Evolutionary conservation across 2,888 invertebrate species (phyloP), one percentile per base, ranked within the genome.

Genomic region (Dynastes maya): DNA sequence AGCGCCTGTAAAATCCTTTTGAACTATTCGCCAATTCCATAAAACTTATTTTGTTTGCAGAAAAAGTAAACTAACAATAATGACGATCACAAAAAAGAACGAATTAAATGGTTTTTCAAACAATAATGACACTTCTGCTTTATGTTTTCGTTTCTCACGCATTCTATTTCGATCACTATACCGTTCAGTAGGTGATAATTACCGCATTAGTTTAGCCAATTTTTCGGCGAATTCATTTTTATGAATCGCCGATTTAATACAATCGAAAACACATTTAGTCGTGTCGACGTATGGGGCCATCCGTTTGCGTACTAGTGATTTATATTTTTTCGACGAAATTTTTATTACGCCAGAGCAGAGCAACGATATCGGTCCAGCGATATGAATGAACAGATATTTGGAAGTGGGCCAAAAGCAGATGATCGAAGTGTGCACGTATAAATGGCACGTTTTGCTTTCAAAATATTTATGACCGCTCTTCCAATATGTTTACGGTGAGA

Each of bases 371-470:
- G 45, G 55, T 16, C n/a, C 27, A 16, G 16, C 68, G 51, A 29
- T 68, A 68, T 68, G 68, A 68, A 68, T 68, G 68, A 68, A 68
- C 68, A 51, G 68, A 68, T 68, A 68, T 68, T 68, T 68, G 68
- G 68, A 68, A 68, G 29, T 29, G 27, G 29, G 68, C 68, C 68
- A 68, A 68, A 37, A 29, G n/a, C 29, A 49, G 63, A 68, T 29
- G 68, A 68, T 68, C 51, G 51, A 68, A 68, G 51, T n/a, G 37
- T 40, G 16, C 3, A 65, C 37, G n/a, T 55, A 32, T 32, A 63
- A 63, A 63, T 63, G 53, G 51, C 49, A 68, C 68, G 68, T 51
- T 68, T 32, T 22, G 11, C 32, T 51, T 27, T 5, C 51, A 27
- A 68, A 68, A 67, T 68, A 68, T 68, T 68, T 68, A 68, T 51